Evolutionary conservation across 2,888 invertebrate genomes (phyloP), one percentile per base, ranked within the genome.

Genomic region (Abrostola tripartita): DNA sequence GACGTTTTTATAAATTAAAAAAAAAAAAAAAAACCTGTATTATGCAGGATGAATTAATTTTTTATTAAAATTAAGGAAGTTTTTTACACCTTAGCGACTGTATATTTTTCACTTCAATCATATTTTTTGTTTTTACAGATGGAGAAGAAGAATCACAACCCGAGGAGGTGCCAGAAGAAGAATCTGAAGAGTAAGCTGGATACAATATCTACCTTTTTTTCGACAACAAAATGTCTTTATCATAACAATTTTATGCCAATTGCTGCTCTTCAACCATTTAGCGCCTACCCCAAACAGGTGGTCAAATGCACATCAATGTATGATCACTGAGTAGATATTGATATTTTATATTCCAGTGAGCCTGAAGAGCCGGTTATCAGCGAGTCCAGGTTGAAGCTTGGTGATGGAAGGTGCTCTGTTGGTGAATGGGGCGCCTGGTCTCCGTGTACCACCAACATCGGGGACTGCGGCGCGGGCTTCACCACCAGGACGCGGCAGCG

Each of bases 361-460:
- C 71, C 62, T 0, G 83, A 81, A 47, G 87, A 87, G 41, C 90
- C 91, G 0, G 55, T 71, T 11, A 24, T 85, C 24, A 78, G 76
- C n/a, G 88, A 89, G 65, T 85, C 83, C 1, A 81, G 66, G 37
- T 74, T 74, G 55, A 71, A 60, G 9, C 37, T 61, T 1, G 14
- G 35, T 44, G 41, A 50, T 5, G 68, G 51, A 50, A 64, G 44
- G n/a, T 88, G 88, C 49, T 64, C 76, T 37, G 40, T 81, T 12
- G 80, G 84, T 50, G 82, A 84, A 35, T 92, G 92, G 92, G 81
- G 83, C 2, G 83, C 85, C 7, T 93, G 93, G 93, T 84, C 90
- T 0, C 71, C 81, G 0, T 93, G 93, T 65, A 68, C 78, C 2
- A 81, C 89, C 0, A 74, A 82, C 12, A 62, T 83, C 0, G 90